These are phyloP conservation scores for Diadegma fenestrale DNA, from an alignment of 2,888 invertebrate genomes.

Conservation along the genomic window DNA sequence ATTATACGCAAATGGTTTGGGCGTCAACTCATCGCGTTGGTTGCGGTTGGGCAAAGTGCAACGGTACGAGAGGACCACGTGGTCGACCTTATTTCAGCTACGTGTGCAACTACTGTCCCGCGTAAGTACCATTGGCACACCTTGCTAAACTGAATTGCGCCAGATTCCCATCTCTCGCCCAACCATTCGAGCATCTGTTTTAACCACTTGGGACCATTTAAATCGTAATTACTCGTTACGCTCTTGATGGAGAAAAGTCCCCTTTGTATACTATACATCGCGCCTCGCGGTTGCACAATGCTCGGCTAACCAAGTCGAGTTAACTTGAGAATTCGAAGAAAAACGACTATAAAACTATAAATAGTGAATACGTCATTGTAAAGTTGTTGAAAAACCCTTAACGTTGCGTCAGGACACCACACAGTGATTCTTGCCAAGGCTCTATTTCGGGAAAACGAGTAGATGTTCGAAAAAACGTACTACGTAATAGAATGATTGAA, in stretches of 20 bases:
- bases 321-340: background rate
- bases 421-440: background rate
- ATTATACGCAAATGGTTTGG: constrained; percentile 95
- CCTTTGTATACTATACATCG: background rate
- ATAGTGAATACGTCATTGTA: background rate
- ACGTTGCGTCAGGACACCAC: background rate
- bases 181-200: constrained; percentile 37
- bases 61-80: constrained; percentile 86
- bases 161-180: constrained; percentile 10
- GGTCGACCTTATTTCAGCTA: constrained; percentile 90
- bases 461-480: background rate
- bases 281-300: background rate
- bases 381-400: background rate
- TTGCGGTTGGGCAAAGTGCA: constrained; percentile 91
- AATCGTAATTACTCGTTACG: constrained; percentile 31
- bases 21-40: constrained; percentile 91
- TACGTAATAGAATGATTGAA: background rate
- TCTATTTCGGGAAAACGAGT: background rate
- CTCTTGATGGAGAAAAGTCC: background rate
- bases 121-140: constrained; percentile 86
- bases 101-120: constrained; percentile 94
- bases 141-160: constrained; percentile 28
- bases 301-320: background rate
- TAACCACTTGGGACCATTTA: constrained; percentile 16
- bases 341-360: background rate